phyloP scores from a whole-genome alignment of 2,888 invertebrate genomes.

The Disparrhopalites patrizii region DNA sequence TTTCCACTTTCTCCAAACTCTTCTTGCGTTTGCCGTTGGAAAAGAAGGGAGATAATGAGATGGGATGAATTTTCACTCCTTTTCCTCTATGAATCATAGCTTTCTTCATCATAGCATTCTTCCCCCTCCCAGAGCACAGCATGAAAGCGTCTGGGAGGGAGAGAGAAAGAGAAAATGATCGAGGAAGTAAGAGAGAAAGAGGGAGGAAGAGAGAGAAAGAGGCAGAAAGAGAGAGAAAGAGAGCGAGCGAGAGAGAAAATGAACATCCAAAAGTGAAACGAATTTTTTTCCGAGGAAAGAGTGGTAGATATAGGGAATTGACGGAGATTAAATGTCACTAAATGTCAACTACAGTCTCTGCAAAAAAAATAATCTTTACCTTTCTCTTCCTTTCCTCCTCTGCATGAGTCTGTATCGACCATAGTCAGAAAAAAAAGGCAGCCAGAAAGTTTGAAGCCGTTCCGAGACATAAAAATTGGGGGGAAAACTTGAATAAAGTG shows the following conservation, averaged over 20 bases:
- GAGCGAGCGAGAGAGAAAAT: background rate
- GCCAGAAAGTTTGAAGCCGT: too few relatives aligned
- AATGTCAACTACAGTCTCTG: constrained; percentile 18
- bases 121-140: too few relatives aligned
- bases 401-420: background rate
- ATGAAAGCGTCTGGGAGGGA: too few relatives aligned
- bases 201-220: background rate
- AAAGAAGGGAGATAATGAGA: too few relatives aligned
- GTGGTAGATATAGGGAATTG: constrained; percentile 10
- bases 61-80: too few relatives aligned
- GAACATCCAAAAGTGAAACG: background rate
- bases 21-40: too few relatives aligned
- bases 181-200: background rate
- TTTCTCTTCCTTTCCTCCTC: background rate
- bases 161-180: background rate
- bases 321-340: constrained; percentile 26
- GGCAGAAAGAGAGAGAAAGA: background rate
- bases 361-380: background rate
- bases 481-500: too few relatives aligned
- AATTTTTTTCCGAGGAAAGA: background rate
- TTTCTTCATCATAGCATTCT: too few relatives aligned
- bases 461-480: too few relatives aligned
- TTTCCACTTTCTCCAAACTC: too few relatives aligned
- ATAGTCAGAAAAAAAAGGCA: too few relatives aligned
- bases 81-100: too few relatives aligned